Evolutionary conservation across 2,888 invertebrate genomes (phyloP), one percentile per base, ranked within the genome.

Genomic region (Acleris sparsana): DNA sequence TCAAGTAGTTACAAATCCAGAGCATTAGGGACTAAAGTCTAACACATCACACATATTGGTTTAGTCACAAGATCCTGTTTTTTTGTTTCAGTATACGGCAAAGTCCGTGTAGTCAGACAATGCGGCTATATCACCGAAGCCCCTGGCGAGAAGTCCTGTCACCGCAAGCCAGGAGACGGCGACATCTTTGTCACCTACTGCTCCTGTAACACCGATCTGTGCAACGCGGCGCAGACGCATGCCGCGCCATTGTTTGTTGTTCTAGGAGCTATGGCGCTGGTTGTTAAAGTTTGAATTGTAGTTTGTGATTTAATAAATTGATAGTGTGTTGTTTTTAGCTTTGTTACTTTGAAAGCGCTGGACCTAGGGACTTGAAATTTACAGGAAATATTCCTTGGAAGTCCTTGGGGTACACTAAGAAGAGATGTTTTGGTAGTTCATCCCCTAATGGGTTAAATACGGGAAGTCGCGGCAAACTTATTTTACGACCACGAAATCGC

Each of bases 91-190:
- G 97, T 97, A 71, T 94, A 96, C 80, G 96, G 96, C 6, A 95
- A 95, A 82, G 86, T 93, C 13, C 95, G 97, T 48, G 93, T 97
- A n/a, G 95, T 97, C 5, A 95, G 97, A 48, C 94, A 95, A 67
- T 97, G 97, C 76, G 97, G 97, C 2, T 97, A 96, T 86, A 88
- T 97, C 57, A 93, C 93, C 22, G 96, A 96, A 71, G 93, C 90
- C 3, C 92, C 88, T 5, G 89, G 94, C 94, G 93, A 94, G 75
- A 93, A 93, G 68, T 88, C 93, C 6, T 97, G 97, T 81, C 85
- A 95, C 71, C 93, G 93, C 73, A 94, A 96, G 69, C 93, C 94
- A 16, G 97, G 97, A 44, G 96, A 95, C 17, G 96, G 96, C 70
- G 89, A 91, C 22, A 94, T 97, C 0, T 94, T 95, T 73, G 94